phyloP scores from a whole-genome alignment of 2,113 vertebrate genomes.

The Phaetusa simplex region DNA sequence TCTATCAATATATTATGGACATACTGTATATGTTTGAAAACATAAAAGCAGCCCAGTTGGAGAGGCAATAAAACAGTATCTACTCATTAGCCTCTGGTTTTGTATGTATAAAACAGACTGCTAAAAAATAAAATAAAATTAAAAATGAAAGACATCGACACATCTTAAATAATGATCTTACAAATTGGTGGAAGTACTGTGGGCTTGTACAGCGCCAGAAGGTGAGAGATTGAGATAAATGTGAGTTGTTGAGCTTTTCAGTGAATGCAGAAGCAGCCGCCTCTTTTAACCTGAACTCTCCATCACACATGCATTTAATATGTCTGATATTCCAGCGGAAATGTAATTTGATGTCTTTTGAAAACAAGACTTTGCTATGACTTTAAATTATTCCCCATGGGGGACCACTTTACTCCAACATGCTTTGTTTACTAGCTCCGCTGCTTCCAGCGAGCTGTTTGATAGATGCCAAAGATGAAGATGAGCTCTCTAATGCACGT shows the following conservation, averaged over 20 bases:
- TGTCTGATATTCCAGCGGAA: neutral
- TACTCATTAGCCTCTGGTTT: neutral
- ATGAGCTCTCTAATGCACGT: neutral
- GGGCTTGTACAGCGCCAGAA: neutral
- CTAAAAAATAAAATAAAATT: neutral
- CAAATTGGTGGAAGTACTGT: neutral
- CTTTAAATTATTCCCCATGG: constrained; percentile 45
- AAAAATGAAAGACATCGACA: neutral
- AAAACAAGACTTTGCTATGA: constrained; percentile 32
- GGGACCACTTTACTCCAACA: constrained; percentile 25
- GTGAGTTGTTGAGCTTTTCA: neutral
- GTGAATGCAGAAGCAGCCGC: neutral
- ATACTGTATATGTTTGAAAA: neutral
- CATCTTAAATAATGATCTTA: neutral
- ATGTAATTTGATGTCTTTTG: constrained; percentile 21
- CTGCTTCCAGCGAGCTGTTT: constrained; percentile 21
- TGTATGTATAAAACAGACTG: neutral
- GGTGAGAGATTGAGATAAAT: neutral
- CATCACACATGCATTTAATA: neutral
- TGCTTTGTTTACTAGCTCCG: constrained; percentile 42
- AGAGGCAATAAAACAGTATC: neutral
- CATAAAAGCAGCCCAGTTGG: neutral
- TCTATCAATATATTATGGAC: neutral
- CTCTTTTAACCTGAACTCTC: constrained; percentile 10
- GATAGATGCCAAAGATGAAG: constrained; percentile 42